phyloP scores from a whole-genome alignment of 2,888 invertebrate species.

The Eupeodes latifasciatus region DNA sequence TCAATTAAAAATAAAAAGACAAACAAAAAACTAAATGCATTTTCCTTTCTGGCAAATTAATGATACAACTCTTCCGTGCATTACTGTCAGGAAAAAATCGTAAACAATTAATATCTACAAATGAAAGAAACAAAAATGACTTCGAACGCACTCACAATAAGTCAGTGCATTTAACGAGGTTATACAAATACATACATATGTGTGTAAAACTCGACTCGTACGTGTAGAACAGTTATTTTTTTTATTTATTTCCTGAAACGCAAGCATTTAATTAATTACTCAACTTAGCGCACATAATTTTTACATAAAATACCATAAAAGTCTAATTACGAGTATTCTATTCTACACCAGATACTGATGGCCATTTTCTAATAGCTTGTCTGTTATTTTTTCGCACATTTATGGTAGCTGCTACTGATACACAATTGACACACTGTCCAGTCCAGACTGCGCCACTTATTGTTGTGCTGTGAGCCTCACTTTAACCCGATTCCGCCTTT shows the following conservation, averaged over 20 bases:
- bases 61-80: constrained; percentile 14
- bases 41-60: neutral
- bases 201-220: too few relatives aligned
- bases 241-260: constrained; percentile 1
- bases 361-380: constrained; percentile 47
- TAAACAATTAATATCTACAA: neutral
- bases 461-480: neutral
- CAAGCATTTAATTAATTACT: constrained; percentile 31
- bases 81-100: constrained; percentile 16
- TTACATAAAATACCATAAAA: constrained; percentile 39
- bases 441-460: neutral
- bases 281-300: constrained; percentile 18
- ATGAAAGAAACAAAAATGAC: neutral
- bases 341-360: neutral
- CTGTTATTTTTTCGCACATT: neutral
- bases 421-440: constrained; percentile 61
- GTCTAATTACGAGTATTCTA: constrained; percentile 25
- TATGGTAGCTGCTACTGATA: constrained; percentile 25
- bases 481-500: constrained; percentile 24
- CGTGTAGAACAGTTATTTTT: neutral
- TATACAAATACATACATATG: neutral
- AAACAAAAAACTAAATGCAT: constrained; percentile 1
- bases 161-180: constrained; percentile 15
- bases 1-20: neutral
- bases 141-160: neutral